A percentile compares a stretch with the other conserved stretches of the same genome.
These are phyloP conservation scores for Hyphantria cunea DNA, from an alignment of 1,140 invertebrate genomes.

Conservation along the genomic window DNA sequence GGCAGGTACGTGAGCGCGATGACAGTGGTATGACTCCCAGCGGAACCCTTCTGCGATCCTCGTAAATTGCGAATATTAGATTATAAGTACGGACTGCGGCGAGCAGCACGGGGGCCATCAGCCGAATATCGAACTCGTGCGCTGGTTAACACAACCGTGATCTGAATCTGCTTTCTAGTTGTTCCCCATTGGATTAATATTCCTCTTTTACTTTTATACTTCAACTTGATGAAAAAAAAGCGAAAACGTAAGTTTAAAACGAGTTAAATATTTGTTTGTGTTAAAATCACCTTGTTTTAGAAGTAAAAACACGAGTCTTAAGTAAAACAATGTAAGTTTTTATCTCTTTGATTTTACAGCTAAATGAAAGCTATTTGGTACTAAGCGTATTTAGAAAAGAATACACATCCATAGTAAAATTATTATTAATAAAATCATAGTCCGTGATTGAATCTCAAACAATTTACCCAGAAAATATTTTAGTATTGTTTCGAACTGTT, in stretches of 20 bases:
- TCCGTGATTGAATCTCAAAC: constrained; percentile 25
- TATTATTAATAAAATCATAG: no score
- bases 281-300: no score
- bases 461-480: constrained; percentile 26
- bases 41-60: constrained; percentile 68
- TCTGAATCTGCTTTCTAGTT: constrained; percentile 73
- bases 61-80: constrained; percentile 81
- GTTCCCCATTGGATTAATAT: constrained; percentile 59
- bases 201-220: constrained; percentile 3
- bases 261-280: no score
- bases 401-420: no score
- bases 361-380: no score
- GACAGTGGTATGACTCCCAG: constrained; percentile 70
- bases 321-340: no score
- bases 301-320: no score
- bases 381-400: no score
- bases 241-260: no score
- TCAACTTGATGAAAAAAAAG: neutral
- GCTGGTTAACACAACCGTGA: constrained; percentile 65
- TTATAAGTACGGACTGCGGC: constrained; percentile 77
- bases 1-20: constrained; percentile 64
- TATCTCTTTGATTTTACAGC: no score
- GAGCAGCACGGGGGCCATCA: constrained; percentile 67
- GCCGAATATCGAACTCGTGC: constrained; percentile 68
- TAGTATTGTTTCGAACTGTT: constrained; percentile 33